These are phyloP conservation scores for Odontamblyopus rebecca DNA, from an alignment of 2,797 vertebrate species.

Conservation along the genomic window DNA sequence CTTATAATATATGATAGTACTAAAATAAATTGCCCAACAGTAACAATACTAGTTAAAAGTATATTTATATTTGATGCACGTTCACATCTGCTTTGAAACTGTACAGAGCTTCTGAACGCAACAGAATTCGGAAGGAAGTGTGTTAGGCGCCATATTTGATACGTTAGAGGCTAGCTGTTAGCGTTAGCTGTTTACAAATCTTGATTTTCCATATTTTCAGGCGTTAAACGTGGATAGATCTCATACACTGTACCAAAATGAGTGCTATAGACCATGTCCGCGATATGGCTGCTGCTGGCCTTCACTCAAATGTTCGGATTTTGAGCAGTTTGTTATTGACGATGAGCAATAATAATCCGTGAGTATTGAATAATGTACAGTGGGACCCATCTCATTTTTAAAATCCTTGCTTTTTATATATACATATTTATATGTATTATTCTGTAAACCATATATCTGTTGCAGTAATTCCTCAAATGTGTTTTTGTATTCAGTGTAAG, in stretches of 20 bases:
- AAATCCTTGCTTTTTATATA: background rate
- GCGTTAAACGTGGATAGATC: slow-evolving; percentile 1
- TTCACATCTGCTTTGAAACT: background rate
- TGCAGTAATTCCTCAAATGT: background rate
- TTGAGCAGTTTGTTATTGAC: slow-evolving; percentile 94
- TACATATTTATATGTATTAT: no score
- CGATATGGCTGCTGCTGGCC: slow-evolving; percentile 94
- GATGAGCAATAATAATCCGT: slow-evolving; percentile 99
- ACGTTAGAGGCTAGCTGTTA: slow-evolving; percentile 45
- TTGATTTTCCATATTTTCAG: slow-evolving; percentile 30
- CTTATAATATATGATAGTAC: background rate
- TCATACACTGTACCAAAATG: slow-evolving; percentile 69
- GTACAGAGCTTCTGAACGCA: slow-evolving; percentile 30
- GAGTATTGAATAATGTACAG: slow-evolving; percentile 66
- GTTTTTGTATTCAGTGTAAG: background rate
- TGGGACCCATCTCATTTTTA: slow-evolving; percentile 58
- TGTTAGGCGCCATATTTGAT: slow-evolving; percentile 70
- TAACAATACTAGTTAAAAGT: background rate
- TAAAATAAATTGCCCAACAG: background rate
- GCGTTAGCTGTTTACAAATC: slow-evolving; percentile 46
- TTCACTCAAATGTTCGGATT: slow-evolving; percentile 96
- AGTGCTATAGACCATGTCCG: slow-evolving; percentile 95
- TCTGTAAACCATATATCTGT: background rate
- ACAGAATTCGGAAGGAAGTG: slow-evolving; percentile 51
- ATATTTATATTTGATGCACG: background rate